These are phyloP conservation scores for Lepus oiostolus DNA, from an alignment of 2,797 vertebrate genomes.

Conservation along the genomic window DNA sequence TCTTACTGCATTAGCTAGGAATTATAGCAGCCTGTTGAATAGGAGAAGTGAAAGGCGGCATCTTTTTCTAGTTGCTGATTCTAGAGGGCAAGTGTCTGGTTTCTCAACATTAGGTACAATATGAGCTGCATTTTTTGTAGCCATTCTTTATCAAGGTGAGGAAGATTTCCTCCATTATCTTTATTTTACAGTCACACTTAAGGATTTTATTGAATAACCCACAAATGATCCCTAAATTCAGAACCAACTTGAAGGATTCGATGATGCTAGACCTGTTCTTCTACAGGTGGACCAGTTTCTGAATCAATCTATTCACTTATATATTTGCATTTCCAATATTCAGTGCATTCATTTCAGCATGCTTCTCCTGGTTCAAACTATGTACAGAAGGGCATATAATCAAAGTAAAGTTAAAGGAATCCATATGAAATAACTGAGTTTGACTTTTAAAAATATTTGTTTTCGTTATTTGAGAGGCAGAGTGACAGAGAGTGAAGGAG, in stretches of 20 bases:
- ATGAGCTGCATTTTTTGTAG: neutral
- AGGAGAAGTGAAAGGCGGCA: neutral
- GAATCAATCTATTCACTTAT: neutral
- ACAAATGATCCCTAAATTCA: neutral
- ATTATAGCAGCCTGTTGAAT: neutral
- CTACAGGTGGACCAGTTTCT: neutral
- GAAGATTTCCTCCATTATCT: neutral
- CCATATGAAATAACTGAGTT: neutral
- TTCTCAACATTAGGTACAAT: neutral
- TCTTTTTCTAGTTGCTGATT: neutral
- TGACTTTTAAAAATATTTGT: no score
- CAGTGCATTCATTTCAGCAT: neutral
- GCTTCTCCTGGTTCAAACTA: neutral
- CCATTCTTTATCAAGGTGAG: neutral
- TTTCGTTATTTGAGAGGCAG: no score
- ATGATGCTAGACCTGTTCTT: neutral
- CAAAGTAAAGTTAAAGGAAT: neutral
- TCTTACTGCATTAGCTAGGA: neutral
- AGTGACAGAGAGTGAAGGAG: no score
- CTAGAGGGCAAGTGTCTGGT: neutral
- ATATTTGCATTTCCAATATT: neutral
- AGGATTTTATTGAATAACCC: neutral
- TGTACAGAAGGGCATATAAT: neutral
- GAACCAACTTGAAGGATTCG: neutral
- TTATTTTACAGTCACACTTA: neutral